A percentile compares a stretch with the other conserved stretches of the same genome.
phyloP scores from a whole-genome alignment of 2,888 invertebrate species.

The Onthophagus sagittarius region DNA sequence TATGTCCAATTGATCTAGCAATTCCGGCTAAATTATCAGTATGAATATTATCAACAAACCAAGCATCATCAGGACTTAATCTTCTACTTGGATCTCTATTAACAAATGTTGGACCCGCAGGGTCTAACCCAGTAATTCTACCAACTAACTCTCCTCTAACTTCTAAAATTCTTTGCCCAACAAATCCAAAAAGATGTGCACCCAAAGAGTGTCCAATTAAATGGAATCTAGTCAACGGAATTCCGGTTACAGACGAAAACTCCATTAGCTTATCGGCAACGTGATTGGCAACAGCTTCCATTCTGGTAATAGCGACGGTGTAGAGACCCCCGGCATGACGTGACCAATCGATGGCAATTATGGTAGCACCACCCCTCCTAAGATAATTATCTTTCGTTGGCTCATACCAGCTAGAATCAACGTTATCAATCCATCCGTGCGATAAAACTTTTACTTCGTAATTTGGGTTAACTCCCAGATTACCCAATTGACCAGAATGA shows the following conservation, averaged over 20 bases:
- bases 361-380: constrained; percentile 5
- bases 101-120: constrained; percentile 60
- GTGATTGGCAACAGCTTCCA: constrained; percentile 8
- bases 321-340: constrained; percentile 12
- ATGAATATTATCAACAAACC: constrained; percentile 68
- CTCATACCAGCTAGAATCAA: constrained; percentile 18
- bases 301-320: constrained; percentile 1
- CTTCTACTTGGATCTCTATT: constrained; percentile 43
- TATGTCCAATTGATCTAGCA: constrained; percentile 57
- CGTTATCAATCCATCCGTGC: constrained; percentile 17
- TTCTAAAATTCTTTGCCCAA: constrained; percentile 9
- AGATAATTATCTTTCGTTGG: constrained; percentile 13
- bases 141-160: constrained; percentile 17
- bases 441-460: constrained; percentile 15
- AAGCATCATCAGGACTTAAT: constrained; percentile 61
- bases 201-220: constrained; percentile 18
- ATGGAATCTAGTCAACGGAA: constrained; percentile 16
- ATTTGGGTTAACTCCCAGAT: not conserved
- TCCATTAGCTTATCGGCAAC: constrained; percentile 11
- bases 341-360: constrained; percentile 19
- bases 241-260: constrained; percentile 6
- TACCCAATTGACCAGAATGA: not conserved
- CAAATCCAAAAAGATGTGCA: constrained; percentile 17
- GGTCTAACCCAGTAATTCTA: constrained; percentile 49
- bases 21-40: constrained; percentile 63